Conservation (phyloP, 2,113 vertebrate species). For the Xenopus borealis region DNA sequence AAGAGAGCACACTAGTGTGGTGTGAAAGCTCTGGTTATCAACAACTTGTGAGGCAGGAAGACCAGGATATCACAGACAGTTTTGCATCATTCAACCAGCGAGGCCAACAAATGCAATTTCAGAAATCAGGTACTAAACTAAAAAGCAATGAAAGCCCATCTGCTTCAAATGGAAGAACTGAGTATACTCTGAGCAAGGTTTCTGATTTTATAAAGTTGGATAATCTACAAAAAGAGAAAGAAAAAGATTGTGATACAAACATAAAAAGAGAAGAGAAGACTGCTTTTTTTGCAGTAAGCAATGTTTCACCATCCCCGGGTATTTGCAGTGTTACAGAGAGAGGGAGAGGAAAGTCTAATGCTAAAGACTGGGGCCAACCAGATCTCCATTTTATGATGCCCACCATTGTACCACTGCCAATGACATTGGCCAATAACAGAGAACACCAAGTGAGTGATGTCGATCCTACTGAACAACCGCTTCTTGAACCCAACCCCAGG, state of each 20-base stretch:
- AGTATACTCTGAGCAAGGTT: neutral
- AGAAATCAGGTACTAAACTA: neutral
- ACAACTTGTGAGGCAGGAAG: neutral
- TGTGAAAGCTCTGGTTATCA: constrained; percentile 32
- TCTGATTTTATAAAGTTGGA: constrained; percentile 17
- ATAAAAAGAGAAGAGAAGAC: constrained; percentile 2
- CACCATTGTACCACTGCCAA: constrained; percentile 32
- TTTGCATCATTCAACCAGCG: neutral
- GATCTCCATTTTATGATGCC: constrained; percentile 32
- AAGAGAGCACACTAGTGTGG: constrained; percentile 23
- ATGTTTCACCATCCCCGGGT: constrained; percentile 13
- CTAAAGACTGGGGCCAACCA: constrained; percentile 25
- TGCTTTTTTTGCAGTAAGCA: neutral
- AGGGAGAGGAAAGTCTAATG: neutral
- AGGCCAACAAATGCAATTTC: neutral
- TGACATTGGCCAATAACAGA: constrained; percentile 4
- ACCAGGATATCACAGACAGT: neutral
- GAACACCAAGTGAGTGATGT: constrained; percentile 5
- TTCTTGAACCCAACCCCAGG: constrained; percentile 24
- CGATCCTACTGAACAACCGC: constrained; percentile 8
- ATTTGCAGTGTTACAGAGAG: constrained; percentile 9
- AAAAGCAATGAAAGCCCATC: neutral
- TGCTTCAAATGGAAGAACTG: neutral
- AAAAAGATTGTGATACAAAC: neutral
- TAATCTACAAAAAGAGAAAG: neutral